phyloP scores from a whole-genome alignment of 2,797 vertebrate species.

The Mionectes olivaceus region DNA sequence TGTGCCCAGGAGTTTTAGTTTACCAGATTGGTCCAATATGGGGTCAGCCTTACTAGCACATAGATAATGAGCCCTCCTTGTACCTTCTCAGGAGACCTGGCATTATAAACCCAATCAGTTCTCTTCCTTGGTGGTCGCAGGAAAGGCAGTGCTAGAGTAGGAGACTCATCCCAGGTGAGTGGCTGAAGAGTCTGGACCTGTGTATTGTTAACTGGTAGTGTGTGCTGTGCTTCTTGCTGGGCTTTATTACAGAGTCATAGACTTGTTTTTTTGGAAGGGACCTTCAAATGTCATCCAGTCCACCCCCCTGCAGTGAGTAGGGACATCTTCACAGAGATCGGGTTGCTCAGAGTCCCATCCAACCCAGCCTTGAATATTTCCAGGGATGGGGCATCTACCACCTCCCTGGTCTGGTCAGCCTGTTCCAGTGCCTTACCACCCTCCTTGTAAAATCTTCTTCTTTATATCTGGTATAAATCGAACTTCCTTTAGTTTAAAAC shows the following conservation, averaged over 20 bases:
- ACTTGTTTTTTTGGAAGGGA: neutral
- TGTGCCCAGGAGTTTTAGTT: neutral
- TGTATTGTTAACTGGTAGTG: neutral
- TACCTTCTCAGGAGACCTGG: neutral
- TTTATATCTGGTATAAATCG: neutral
- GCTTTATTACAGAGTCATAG: neutral
- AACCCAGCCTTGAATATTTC: neutral
- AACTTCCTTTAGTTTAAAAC: neutral
- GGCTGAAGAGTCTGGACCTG: neutral
- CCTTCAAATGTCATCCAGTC: neutral
- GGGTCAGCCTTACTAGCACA: neutral
- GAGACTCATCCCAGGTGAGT: accelerated
- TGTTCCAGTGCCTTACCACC: neutral
- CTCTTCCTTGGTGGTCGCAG: accelerated
- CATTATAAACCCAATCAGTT: neutral
- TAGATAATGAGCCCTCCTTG: neutral
- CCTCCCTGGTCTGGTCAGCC: neutral
- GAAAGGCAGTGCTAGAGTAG: accelerated
- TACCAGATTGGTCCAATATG: neutral
- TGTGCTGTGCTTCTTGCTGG: neutral
- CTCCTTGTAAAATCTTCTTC: neutral
- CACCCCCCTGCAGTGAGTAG: neutral
- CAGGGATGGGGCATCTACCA: neutral
- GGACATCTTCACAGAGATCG: neutral
- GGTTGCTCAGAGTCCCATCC: neutral